Conservation (phyloP, 2,797 vertebrate species). For the Neosilurus hyrtlii region DNA sequence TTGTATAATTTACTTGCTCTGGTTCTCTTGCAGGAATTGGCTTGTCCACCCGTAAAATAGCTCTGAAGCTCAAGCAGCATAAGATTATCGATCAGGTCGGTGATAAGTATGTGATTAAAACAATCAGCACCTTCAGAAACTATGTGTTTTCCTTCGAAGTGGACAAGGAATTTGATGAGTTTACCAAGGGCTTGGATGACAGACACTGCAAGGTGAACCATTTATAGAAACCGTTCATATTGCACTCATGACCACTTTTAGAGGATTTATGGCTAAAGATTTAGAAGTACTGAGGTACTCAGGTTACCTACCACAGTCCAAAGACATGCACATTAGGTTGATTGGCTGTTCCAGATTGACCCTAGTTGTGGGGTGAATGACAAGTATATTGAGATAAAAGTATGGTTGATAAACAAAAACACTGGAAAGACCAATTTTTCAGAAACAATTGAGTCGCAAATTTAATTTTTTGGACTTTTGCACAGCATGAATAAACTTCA, state of each 20-base stretch:
- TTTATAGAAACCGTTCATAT: neutral
- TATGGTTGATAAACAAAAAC: too few relatives aligned
- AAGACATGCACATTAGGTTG: too few relatives aligned
- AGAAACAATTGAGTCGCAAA: too few relatives aligned
- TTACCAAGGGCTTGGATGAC: conserved; percentile 83
- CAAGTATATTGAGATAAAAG: too few relatives aligned
- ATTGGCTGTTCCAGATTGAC: too few relatives aligned
- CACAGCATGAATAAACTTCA: too few relatives aligned
- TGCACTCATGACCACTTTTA: neutral
- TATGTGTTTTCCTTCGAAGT: conserved; percentile 77
- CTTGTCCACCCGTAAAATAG: conserved; percentile 75
- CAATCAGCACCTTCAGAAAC: conserved; percentile 74
- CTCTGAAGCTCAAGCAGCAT: conserved; percentile 75
- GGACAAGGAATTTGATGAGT: conserved; percentile 83
- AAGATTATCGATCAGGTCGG: conserved; percentile 82
- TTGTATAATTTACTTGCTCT: neutral
- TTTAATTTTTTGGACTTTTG: too few relatives aligned
- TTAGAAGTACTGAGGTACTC: too few relatives aligned
- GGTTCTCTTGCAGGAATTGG: conserved; percentile 71
- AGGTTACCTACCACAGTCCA: too few relatives aligned
- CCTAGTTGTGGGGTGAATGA: too few relatives aligned
- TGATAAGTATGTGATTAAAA: conserved; percentile 76
- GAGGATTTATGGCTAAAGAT: neutral
- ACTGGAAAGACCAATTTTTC: too few relatives aligned
- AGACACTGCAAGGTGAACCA: conserved; percentile 78